Base-by-base conservation (phyloP, 2,797 vertebrate genomes). In the Typhlichthys eigenmanni region DNA sequence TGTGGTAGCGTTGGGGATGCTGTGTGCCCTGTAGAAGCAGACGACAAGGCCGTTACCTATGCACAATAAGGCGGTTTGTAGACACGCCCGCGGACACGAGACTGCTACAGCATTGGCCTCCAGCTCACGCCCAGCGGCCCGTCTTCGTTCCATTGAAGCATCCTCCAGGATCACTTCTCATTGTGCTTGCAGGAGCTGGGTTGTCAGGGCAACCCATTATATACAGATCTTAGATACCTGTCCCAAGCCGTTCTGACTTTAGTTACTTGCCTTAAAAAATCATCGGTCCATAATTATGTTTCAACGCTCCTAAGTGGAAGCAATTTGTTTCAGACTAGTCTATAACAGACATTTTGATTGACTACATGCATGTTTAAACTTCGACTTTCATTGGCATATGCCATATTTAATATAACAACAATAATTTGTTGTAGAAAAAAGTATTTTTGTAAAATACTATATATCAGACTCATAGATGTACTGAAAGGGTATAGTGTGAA, bases 1-100 rank as follows among this genome's bases (percentile, higher is more conserved):
- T 99, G 84, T 99, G 98, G 98, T 99, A 96, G 95, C 87, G 88
- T 85, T 84, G 47, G 79, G 85, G 71, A 86, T 82, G 74, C 86
- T 82, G 71, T 81, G 83, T 86, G 74, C 85, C 75, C 89, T 87
- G 87, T 88, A 87, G 91, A 63, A 38, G 45, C 73, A 88, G 80
- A 86, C 79, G 72, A 73, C 85, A 86, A 76, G 34, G 87, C 85
- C 80, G 84, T 89, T 79, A 91, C 88, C 91, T 91, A 90, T 87
- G 92, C 90, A 93, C 91, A 88, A 85, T 63, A 66, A 77, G 76
- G 79, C 75, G 77, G 73, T 52, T 8, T 70, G 58, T 56, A 59
- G 78, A 76, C 71, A 19, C 7, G 75, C 69, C 83, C 76, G 76
- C 68, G 79, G 77, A 79, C 54, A 47, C 1, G 4, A 70, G 11